These are phyloP conservation scores for Lagocephalus sceleratus DNA, from an alignment of 2,797 vertebrate genomes.

Conservation along the genomic window DNA sequence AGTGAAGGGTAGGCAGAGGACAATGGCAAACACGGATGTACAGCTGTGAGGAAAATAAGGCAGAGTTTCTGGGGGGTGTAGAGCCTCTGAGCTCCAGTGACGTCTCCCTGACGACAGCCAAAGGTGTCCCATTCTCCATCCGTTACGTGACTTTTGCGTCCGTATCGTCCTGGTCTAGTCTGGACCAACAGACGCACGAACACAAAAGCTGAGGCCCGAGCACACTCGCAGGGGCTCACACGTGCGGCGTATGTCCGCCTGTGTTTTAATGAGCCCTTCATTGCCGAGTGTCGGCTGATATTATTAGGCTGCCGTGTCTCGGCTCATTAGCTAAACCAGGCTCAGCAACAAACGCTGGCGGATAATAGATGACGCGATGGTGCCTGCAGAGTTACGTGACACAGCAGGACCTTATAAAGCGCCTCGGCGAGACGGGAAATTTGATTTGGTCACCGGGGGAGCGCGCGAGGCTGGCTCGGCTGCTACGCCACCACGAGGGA, in stretches of 20 bases:
- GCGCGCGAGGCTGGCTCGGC: constrained; percentile 15
- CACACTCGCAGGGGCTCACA: constrained; percentile 8
- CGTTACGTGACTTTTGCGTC: too few species aligned
- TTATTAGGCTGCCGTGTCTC: constrained; percentile 55
- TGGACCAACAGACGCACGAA: constrained; percentile 7
- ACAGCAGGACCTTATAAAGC: constrained; percentile 47
- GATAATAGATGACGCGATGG: constrained; percentile 61
- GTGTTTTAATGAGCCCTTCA: constrained; percentile 57
- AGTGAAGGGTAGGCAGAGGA: constrained; percentile 47
- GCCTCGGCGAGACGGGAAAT: constrained; percentile 27
- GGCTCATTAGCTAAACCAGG: constrained; percentile 66
- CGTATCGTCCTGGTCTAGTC: neutral
- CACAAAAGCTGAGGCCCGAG: constrained; percentile 2
- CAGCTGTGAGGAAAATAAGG: constrained; percentile 17
- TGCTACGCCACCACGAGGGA: constrained; percentile 22
- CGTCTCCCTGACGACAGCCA: too few species aligned
- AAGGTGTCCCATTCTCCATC: too few species aligned
- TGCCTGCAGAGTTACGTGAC: constrained; percentile 45
- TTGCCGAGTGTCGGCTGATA: constrained; percentile 54
- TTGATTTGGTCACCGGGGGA: constrained; percentile 48
- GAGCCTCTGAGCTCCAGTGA: neutral
- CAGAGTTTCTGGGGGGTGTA: constrained; percentile 17
- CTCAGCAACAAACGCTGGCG: constrained; percentile 54
- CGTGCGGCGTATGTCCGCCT: constrained; percentile 52
- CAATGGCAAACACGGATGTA: constrained; percentile 33